These are phyloP conservation scores for Ctenopoma kingsleyae DNA, from an alignment of 2,797 vertebrate genomes.

Conservation along the genomic window DNA sequence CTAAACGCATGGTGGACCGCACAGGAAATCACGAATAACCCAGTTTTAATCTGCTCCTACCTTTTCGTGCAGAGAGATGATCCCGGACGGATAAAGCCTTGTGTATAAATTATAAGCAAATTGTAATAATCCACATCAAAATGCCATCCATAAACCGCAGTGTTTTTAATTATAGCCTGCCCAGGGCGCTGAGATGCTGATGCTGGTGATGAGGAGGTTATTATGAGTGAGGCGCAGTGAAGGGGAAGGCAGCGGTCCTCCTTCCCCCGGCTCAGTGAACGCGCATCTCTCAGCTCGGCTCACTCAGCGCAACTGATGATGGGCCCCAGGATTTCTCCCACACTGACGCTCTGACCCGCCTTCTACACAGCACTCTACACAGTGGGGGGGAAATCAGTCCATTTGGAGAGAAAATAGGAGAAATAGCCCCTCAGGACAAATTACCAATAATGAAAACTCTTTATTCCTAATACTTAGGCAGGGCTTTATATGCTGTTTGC, in stretches of 20 bases:
- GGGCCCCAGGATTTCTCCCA: conserved; percentile 85
- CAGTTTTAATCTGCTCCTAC: conserved; percentile 62
- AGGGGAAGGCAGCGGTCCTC: conserved; percentile 61
- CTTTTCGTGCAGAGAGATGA: conserved; percentile 52
- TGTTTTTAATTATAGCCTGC: conserved; percentile 6
- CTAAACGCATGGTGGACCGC: background rate
- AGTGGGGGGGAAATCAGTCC: conserved; percentile 6
- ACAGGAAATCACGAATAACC: background rate
- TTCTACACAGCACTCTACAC: conserved; percentile 69
- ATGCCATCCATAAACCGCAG: conserved; percentile 40
- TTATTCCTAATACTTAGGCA: conserved; percentile 22
- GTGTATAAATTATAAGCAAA: conserved; percentile 23
- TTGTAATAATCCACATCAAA: conserved; percentile 67
- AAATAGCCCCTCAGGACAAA: conserved; percentile 46
- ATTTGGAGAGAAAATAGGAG: conserved; percentile 40
- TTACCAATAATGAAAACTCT: conserved; percentile 44
- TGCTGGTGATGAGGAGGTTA: conserved; percentile 62
- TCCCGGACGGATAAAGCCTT: conserved; percentile 37
- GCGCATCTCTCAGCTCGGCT: conserved; percentile 83
- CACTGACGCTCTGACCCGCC: conserved; percentile 87
- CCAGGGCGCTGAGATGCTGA: conserved; percentile 47
- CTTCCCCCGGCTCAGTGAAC: conserved; percentile 66
- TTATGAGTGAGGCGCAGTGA: conserved; percentile 63
- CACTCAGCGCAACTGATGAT: conserved; percentile 84
- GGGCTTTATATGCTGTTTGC: conserved; percentile 18